phyloP scores from a whole-genome alignment of 2,113 vertebrate species.

The Micronycteris hirsuta region DNA sequence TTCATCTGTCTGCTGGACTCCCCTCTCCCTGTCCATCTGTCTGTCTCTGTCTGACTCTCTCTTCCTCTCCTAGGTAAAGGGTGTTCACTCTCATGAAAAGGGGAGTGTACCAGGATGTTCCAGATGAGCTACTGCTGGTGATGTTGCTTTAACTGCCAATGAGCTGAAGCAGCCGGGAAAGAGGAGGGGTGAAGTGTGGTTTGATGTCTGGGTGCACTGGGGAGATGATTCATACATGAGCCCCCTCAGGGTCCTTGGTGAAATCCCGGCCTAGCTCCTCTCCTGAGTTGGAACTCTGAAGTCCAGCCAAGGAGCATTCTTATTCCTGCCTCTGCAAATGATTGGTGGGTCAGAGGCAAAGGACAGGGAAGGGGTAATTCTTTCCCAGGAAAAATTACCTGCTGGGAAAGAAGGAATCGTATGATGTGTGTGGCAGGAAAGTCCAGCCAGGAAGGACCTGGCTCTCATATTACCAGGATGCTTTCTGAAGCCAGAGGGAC shows the following conservation, averaged over 20 bases:
- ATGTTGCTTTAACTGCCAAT: constrained; percentile 53
- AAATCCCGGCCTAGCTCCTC: constrained; percentile 29
- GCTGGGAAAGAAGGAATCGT: constrained; percentile 38
- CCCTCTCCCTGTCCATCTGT: neutral
- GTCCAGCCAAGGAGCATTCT: constrained; percentile 16
- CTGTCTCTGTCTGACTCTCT: constrained; percentile 4
- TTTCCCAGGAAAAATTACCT: constrained; percentile 57
- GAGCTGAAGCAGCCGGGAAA: constrained; percentile 3
- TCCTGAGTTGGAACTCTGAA: constrained; percentile 19
- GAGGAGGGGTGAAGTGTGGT: neutral
- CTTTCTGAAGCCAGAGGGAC: constrained; percentile 20
- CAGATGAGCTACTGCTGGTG: constrained; percentile 30
- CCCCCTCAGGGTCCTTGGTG: neutral
- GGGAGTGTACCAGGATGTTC: neutral
- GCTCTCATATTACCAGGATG: neutral
- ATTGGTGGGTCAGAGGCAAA: constrained; percentile 23
- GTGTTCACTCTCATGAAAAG: neutral
- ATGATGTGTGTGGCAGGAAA: constrained; percentile 3
- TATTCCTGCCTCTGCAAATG: constrained; percentile 10
- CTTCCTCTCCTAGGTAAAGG: neutral
- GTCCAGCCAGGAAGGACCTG: neutral
- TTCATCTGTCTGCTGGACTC: constrained; percentile 14
- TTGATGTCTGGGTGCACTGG: neutral
- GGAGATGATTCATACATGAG: neutral
- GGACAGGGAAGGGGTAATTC: neutral